A percentile compares a stretch with the other conserved stretches of the same genome.
These are phyloP conservation scores for Marcusenius ussheri DNA, from an alignment of 2,113 vertebrate genomes.

Conservation along the genomic window DNA sequence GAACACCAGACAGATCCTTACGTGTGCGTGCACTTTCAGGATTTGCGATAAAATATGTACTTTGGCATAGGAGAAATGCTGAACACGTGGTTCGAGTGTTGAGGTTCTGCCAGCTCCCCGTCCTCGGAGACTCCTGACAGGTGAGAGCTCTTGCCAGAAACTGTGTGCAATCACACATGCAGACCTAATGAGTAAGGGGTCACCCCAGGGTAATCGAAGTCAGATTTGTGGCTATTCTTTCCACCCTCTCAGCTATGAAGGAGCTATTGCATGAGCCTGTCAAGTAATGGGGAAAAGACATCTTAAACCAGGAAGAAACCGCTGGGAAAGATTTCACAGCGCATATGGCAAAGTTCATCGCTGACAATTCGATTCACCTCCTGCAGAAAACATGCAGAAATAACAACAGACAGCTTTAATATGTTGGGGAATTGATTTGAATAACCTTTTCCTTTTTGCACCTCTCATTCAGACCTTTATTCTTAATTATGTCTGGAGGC, in stretches of 20 bases:
- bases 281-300: constrained; percentile 1
- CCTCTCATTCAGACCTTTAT: constrained; percentile 19
- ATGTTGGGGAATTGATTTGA: constrained; percentile 25
- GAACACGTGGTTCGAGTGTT: neutral
- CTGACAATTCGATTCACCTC: constrained; percentile 27
- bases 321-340: constrained; percentile 18
- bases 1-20: neutral
- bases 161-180: neutral
- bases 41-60: neutral
- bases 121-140: neutral
- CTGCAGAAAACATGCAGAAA: constrained; percentile 27
- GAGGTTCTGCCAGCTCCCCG: neutral
- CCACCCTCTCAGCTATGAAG: neutral
- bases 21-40: neutral
- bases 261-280: constrained; percentile 9
- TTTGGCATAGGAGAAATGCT: neutral
- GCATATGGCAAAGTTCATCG: constrained; percentile 32
- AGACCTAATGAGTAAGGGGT: neutral
- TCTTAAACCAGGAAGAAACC: neutral
- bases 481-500: constrained; percentile 33
- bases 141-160: neutral
- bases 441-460: constrained; percentile 32
- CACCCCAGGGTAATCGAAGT: neutral
- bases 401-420: constrained; percentile 33
- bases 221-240: neutral